phyloP scores from a whole-genome alignment of 2,888 invertebrate species.

The Drosophila fungiperda region DNA sequence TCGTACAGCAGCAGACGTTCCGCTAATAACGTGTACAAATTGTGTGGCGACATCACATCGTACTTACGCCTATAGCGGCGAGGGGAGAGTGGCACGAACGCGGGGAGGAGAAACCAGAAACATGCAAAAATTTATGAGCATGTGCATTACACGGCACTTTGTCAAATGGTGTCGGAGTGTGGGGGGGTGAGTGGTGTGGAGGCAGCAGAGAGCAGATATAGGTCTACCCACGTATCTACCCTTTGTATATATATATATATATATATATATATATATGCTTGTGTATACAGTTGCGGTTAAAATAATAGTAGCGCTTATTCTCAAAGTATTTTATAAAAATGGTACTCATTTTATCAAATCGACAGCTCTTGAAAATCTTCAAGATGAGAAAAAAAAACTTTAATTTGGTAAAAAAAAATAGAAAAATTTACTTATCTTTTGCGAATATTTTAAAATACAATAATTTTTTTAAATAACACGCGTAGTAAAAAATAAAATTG shows the following conservation, averaged over 20 bases:
- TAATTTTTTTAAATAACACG: not conserved
- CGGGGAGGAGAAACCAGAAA: constrained; percentile 20
- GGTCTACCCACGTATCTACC: not conserved
- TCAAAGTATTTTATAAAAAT: not conserved
- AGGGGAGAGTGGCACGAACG: not conserved
- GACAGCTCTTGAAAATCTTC: not conserved
- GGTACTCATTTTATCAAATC: not conserved
- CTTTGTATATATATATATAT: not conserved
- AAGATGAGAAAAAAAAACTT: not conserved
- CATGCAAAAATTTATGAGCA: constrained; percentile 46
- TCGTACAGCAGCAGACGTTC: constrained; percentile 95
- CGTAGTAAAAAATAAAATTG: not conserved
- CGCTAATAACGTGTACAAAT: constrained; percentile 97
- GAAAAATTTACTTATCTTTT: not conserved
- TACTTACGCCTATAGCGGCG: constrained; percentile 93
- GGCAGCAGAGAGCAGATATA: not conserved
- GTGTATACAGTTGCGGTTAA: not conserved
- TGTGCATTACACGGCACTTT: constrained; percentile 54
- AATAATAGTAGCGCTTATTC: not conserved
- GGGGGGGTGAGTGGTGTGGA: not conserved
- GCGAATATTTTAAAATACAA: not conserved
- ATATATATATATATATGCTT: not conserved
- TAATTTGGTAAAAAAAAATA: no score
- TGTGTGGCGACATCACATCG: constrained; percentile 99
- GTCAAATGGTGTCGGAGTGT: constrained; percentile 15